Evolutionary conservation across 2,113 vertebrate species (phyloP).

Genomic region (Alces alces): DNA sequence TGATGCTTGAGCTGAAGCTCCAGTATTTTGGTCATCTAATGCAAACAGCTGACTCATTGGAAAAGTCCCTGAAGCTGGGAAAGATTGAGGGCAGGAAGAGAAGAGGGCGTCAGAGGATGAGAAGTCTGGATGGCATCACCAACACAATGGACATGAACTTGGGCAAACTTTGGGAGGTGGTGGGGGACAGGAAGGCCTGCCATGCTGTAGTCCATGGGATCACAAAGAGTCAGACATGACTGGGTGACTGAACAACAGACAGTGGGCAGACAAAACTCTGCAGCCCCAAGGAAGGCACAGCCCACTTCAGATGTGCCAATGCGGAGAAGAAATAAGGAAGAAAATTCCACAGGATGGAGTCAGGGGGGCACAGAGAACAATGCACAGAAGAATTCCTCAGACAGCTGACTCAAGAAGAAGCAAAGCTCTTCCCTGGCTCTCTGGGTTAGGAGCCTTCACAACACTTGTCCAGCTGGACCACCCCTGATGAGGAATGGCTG

Average conservation of each 20-base stretch:
- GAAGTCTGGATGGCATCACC: neutral
- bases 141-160: neutral
- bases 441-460: neutral
- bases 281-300: neutral
- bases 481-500: neutral
- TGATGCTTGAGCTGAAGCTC: neutral
- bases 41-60: neutral
- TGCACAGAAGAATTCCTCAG: neutral
- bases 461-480: neutral
- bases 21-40: neutral
- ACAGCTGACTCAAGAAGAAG: neutral
- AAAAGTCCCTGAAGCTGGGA: neutral
- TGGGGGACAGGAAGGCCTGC: neutral
- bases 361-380: rapidly evolving
- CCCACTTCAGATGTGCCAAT: neutral
- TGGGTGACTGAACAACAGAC: neutral
- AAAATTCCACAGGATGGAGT: neutral
- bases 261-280: neutral
- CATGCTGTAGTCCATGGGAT: rapidly evolving
- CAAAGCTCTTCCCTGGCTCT: neutral
- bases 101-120: neutral
- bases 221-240: neutral
- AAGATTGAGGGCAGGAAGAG: neutral
- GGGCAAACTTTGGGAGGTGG: neutral
- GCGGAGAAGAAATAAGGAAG: neutral